A percentile compares a stretch with the other conserved stretches of the same genome.
Evolutionary conservation across 2,113 vertebrate species (phyloP).

Genomic region (Alces alces): DNA sequence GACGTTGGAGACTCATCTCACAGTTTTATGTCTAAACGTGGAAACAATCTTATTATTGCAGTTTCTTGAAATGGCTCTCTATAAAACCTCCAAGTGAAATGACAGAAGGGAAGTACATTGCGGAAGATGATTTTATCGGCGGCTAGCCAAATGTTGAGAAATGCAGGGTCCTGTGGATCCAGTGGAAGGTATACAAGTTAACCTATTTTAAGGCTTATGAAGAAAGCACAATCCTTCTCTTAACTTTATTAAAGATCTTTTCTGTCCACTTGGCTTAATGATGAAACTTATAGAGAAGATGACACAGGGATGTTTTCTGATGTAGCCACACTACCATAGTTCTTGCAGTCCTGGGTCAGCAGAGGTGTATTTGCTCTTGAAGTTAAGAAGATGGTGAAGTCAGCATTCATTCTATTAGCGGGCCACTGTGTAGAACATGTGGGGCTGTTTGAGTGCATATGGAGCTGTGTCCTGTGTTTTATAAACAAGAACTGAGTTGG

Average conservation of each 20-base stretch:
- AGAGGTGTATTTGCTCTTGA: neutral
- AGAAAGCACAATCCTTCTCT: neutral
- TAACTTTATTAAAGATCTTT: neutral
- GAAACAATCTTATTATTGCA: neutral
- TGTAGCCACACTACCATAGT: neutral
- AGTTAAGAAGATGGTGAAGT: neutral
- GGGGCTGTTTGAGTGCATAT: neutral
- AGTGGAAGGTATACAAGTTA: neutral
- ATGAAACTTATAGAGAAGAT: neutral
- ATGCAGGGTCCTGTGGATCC: neutral
- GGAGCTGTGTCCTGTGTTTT: neutral
- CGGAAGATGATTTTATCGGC: neutral
- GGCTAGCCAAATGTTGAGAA: neutral
- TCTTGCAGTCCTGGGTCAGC: neutral
- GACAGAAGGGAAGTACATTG: neutral
- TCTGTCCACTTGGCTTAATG: neutral
- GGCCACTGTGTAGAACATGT: neutral
- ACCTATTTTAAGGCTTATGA: neutral
- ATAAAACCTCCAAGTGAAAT: neutral
- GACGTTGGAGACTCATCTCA: neutral
- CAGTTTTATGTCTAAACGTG: neutral
- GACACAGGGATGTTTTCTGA: neutral
- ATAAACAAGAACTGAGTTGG: neutral
- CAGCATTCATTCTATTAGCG: neutral
- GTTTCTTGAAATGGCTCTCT: neutral